These are phyloP conservation scores for Megalopta genalis DNA, from an alignment of 1,140 invertebrate species.

Conservation along the genomic window DNA sequence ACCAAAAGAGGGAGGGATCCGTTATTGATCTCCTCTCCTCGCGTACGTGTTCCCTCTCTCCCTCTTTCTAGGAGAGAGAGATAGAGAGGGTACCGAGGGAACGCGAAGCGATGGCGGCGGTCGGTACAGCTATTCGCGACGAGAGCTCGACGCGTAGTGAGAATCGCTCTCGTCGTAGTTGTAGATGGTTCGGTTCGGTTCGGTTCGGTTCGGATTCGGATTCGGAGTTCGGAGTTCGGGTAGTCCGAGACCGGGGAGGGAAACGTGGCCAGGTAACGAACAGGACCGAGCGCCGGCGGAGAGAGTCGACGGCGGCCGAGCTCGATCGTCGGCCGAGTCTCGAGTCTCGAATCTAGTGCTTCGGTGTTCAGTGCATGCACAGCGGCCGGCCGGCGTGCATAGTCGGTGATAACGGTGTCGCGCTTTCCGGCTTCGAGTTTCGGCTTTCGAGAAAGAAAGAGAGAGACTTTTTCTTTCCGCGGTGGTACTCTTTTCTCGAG, in stretches of 20 bases:
- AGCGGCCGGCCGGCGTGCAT: conserved; percentile 74
- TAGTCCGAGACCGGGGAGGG: conserved; percentile 44
- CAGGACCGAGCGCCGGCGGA: conserved; percentile 30
- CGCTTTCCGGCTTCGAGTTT: background rate
- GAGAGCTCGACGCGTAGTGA: conserved; percentile 54
- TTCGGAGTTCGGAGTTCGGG: background rate
- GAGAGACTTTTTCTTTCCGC: background rate
- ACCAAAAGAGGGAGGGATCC: conserved; percentile 52
- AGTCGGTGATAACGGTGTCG: conserved; percentile 45
- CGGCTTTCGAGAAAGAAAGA: background rate
- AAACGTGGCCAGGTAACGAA: conserved; percentile 51
- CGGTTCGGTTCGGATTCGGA: too few species aligned
- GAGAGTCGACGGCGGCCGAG: conserved; percentile 44
- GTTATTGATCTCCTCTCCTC: conserved; percentile 61
- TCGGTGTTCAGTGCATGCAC: conserved; percentile 75
- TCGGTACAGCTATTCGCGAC: conserved; percentile 37
- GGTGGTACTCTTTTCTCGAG: background rate
- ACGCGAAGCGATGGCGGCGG: background rate
- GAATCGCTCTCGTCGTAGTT: background rate
- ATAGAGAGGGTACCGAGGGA: background rate
- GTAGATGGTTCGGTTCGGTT: conserved; percentile 14
- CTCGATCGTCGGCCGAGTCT: conserved; percentile 49
- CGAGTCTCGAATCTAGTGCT: conserved; percentile 48
- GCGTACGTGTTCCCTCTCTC: conserved; percentile 35
- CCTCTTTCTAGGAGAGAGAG: background rate